Evolutionary conservation across 2,113 vertebrate species (phyloP), one percentile per base, ranked within the genome.

Genomic region (Octodon degus): DNA sequence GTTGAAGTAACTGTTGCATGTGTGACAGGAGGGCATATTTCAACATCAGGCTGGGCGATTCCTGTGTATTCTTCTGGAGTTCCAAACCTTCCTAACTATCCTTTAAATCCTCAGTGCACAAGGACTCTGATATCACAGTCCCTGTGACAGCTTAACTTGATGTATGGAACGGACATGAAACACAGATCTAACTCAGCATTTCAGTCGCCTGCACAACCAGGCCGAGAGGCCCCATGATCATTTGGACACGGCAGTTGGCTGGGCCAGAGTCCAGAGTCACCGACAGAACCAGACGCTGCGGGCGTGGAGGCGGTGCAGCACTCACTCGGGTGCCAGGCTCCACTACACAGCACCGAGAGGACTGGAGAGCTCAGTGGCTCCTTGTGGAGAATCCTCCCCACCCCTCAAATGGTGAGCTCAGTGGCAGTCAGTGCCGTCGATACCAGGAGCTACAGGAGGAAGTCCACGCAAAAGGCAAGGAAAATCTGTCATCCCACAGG

Each of bases 231-330:
- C 32, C 7, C 8, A 53, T 40, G 30, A 74, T 34, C 11, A 32
- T 24, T 7, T 24, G 10, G 55, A n/a, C 30, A 4, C 13, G 43
- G 34, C 1, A 4, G 20, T 2, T 25, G 70, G 2, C 4, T 30
- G 58, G n/a, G 8, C 65, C 34, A n/a, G 60, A 50, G 20, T 6
- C 32, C n/a, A 24, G 30, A 12, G n/a, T 65, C 25, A 19, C 62
- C 10, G 24, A 50, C 67, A 70, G 62, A 24, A 70, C 17, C 13
- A 16, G 17, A 14, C 13, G 7, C 55, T n/a, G 4, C 32, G 22
- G 65, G 67, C 5, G 2, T 11, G 17, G 20, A 70, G 16, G 27
- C 11, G 17, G 24, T 43, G n/a, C 72, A 30, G 47, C 34, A 10
- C 74, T 32, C 13, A 8, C 43, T 62, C 19, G 2, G 10, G 47